Conservation (phyloP, 30 jellyfish, hydroid and myxozoan genomes). For the Sanderia malayensis region DNA sequence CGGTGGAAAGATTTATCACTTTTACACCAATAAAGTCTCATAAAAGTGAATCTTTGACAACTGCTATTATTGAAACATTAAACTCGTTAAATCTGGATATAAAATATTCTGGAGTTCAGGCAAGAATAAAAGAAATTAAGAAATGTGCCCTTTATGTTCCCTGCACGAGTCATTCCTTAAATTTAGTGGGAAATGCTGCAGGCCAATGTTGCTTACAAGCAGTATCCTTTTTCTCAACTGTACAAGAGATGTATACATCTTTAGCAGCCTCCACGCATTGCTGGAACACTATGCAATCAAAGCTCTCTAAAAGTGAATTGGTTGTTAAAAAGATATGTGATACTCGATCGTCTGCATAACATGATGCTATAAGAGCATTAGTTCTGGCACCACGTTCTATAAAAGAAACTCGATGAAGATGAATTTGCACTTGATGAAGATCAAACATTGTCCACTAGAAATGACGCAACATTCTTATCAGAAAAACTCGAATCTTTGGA, state of each 20-base stretch:
- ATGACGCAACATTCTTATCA: conserved; percentile 44
- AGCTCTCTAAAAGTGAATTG: conserved; percentile 47
- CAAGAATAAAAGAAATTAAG: too few relatives aligned
- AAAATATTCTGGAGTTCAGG: too few relatives aligned
- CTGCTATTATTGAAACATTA: too few relatives aligned
- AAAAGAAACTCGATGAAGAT: conserved; percentile 32
- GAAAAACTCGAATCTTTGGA: conserved; percentile 29
- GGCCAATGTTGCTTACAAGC: neutral
- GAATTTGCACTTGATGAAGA: conserved; percentile 53
- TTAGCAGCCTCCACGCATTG: conserved; percentile 51
- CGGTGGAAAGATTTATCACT: too few relatives aligned
- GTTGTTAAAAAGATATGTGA: conserved; percentile 60
- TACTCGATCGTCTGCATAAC: conserved; percentile 55
- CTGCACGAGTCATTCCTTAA: too few relatives aligned
- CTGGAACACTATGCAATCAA: conserved; percentile 50
- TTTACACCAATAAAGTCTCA: too few relatives aligned
- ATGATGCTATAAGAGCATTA: conserved; percentile 64
- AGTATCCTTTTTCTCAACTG: conserved; percentile 15
- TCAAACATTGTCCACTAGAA: conserved; percentile 52
- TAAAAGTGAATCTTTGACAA: too few relatives aligned
- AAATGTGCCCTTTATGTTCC: too few relatives aligned
- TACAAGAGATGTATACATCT: conserved; percentile 39
- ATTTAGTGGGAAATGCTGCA: neutral
- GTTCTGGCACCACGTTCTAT: conserved; percentile 30
- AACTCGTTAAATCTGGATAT: too few relatives aligned